Percentiles rank a stretch among this genome's conserved stretches.
phyloP scores from a whole-genome alignment of 2,888 invertebrate genomes.

The Pardosa pseudoannulata region DNA sequence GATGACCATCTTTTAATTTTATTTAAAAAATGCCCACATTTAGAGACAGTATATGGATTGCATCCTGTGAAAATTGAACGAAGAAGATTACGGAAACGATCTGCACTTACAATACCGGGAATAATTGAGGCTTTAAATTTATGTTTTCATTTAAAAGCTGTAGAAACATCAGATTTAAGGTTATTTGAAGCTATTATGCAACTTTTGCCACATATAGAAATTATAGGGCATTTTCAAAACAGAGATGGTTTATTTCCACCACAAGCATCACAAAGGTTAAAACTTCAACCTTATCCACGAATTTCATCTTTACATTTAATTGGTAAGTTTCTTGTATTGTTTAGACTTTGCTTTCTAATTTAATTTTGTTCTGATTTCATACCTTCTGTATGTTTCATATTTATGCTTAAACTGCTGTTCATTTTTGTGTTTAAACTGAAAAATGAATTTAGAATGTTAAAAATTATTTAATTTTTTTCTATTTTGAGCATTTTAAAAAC shows the following conservation, averaged over 20 bases:
- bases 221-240: slow-evolving; percentile 76
- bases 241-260: slow-evolving; percentile 75
- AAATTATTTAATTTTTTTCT: too few species aligned
- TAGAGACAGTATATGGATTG: slow-evolving; percentile 75
- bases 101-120: slow-evolving; percentile 75
- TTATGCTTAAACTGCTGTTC: too few species aligned
- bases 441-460: too few species aligned
- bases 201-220: slow-evolving; percentile 75
- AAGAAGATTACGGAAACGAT: slow-evolving; percentile 74
- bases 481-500: too few species aligned
- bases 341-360: not conserved
- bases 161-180: slow-evolving; percentile 75
- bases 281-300: slow-evolving; percentile 74
- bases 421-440: too few species aligned
- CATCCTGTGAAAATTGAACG: slow-evolving; percentile 74
- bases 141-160: slow-evolving; percentile 74
- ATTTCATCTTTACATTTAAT: slow-evolving; percentile 76
- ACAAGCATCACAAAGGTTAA: slow-evolving; percentile 73
- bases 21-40: slow-evolving; percentile 75
- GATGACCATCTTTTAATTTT: slow-evolving; percentile 75
- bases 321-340: slow-evolving; percentile 74
- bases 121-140: slow-evolving; percentile 75
- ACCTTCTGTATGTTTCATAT: too few species aligned
- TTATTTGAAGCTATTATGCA: slow-evolving; percentile 75
- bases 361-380: too few species aligned